Evolutionary conservation across 2,113 vertebrate genomes (phyloP), one percentile per base, ranked within the genome.

Genomic region (Stigmatopora argus): DNA sequence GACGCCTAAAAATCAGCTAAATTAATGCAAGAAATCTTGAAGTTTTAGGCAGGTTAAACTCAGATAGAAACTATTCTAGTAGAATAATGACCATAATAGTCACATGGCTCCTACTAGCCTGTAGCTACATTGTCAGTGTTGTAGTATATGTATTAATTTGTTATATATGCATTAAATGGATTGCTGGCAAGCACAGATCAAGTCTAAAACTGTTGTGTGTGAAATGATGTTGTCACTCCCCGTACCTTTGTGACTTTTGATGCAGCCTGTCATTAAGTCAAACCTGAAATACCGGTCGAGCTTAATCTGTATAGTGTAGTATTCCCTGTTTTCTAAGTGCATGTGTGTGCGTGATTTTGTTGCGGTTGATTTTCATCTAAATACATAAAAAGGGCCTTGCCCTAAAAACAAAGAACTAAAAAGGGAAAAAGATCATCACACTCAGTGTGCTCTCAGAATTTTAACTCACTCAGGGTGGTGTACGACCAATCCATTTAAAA

Each of bases 201-300:
- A 31, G 53, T 56, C 62, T 47, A 64, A 48, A 68, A 64, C 38
- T 58, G 18, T 60, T 41, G 34, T 45, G 38, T 64, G 51, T 66
- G 21, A 80, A 62, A 31, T 1, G 3, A 65, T 67, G 46, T 62
- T 21, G 17, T 10, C 48, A 71, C 76, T 77, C 65, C 72, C 55
- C 17, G 15, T 17, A 56, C 64, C 78, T 72, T 55, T 56, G 67
- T 53, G 74, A 78, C 71, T 81, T 74, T 45, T 78, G 80, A 80
- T 65, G 73, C 69, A 78, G 75, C 72, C 76, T 84, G 72, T 79
- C 72, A 78, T 81, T 78, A 80, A 73, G 65, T 64, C 69, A 78
- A 86, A 89, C 88, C 79, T 79, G 86, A 86, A 88, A 86, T 78
- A 84, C 84, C 71, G 85, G 85, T 87, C 75, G 80, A 62, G 66